Evolutionary conservation across 2,113 vertebrate genomes (phyloP), one percentile per base, ranked within the genome.

Genomic region (Pollimyrus isidori): DNA sequence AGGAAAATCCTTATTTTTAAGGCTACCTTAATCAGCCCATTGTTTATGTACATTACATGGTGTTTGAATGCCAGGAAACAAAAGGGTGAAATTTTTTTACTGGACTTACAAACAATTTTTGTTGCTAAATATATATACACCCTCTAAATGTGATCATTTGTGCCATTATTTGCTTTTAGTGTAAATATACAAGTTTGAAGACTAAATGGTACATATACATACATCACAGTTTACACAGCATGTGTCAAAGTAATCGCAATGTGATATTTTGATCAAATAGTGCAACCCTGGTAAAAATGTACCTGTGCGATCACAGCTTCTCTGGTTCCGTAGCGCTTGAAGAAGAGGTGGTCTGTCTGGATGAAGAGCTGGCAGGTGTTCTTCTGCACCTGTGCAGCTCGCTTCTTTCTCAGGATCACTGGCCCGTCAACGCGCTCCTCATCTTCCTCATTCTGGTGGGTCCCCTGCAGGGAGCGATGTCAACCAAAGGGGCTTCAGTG

Each of bases 301-400:
- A 96, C 98, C 98, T 99, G 98, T 23, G 98, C 97, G 58, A 99
- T 97, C 90, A 99, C 98, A 39, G 98, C 98, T 91, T 99, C 98
- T 91, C 96, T 96, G 87, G 96, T 95, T 89, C 95, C 95, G 0
- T 99, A 99, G 92, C 96, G 96, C 85, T 94, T 96, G 91, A 91
- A 97, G 92, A 99, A 99, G 2, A 98, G 93, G 91, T 99, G 98
- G 93, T 99, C 98, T 0, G 98, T 98, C 94, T 99, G 98, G 94
- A 99, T 99, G 90, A 97, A 99, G 49, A 99, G 97, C 93, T 98
- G 98, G 89, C 98, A 99, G 0, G 97, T 99, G 92, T 99, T 99
- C 92, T 96, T 98, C 92, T 98, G 97, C 87, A 94, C 96, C 89
- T 94, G 96, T 1, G 97, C 94, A 5, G 98, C 98, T 91, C 98